phyloP scores from a whole-genome alignment of 2,888 invertebrate genomes.

The Euplexia lucipara region DNA sequence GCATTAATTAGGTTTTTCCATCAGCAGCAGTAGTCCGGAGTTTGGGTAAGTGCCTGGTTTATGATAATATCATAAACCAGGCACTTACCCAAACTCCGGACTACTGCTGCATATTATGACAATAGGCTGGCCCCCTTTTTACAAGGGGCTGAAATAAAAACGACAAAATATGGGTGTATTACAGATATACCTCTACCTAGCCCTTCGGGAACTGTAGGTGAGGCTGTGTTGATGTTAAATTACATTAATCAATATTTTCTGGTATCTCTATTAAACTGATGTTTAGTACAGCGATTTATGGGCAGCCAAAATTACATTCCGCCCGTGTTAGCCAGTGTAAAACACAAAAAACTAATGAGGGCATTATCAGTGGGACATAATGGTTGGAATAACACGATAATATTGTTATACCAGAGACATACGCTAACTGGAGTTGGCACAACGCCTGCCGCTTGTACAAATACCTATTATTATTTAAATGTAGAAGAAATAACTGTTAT shows the following conservation, averaged over 20 bases:
- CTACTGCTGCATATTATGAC: too few relatives aligned
- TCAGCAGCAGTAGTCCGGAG: too few relatives aligned
- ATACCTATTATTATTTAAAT: constrained; percentile 62
- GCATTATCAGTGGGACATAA: constrained; percentile 66
- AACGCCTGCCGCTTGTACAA: constrained; percentile 63
- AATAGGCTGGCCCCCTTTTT: too few relatives aligned
- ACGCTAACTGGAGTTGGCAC: constrained; percentile 74
- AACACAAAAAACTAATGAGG: constrained; percentile 58
- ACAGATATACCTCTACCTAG: too few relatives aligned
- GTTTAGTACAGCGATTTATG: constrained; percentile 1
- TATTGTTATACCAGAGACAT: constrained; percentile 77
- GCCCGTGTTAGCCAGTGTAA: constrained; percentile 31
- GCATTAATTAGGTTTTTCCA: too few relatives aligned
- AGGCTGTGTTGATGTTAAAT: too few relatives aligned
- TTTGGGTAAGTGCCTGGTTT: too few relatives aligned
- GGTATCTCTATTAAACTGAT: neutral
- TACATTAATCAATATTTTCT: neutral
- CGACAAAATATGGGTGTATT: too few relatives aligned
- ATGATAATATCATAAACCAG: too few relatives aligned
- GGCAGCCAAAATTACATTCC: constrained; percentile 14
- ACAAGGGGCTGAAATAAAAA: too few relatives aligned
- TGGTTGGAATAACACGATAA: constrained; percentile 77
- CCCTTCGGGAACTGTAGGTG: too few relatives aligned
- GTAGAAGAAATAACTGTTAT: constrained; percentile 54
- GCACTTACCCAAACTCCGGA: too few relatives aligned